Evolutionary conservation across 1,140 invertebrate genomes (phyloP).

Genomic region (Micrasema minimum): DNA sequence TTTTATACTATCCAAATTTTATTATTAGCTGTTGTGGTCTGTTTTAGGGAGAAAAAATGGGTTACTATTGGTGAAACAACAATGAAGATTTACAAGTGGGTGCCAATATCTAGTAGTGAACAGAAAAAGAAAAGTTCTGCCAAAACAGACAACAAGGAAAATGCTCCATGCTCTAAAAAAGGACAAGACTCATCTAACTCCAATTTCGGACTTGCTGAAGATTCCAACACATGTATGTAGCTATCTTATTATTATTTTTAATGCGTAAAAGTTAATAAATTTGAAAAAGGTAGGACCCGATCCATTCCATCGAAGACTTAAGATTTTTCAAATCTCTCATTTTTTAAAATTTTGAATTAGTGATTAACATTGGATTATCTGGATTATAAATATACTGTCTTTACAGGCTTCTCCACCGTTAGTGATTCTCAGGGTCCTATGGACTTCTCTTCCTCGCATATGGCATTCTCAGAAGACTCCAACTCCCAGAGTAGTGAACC

Average conservation of each 20-base stretch:
- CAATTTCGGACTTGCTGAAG: constrained; percentile 84
- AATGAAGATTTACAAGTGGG: constrained; percentile 99
- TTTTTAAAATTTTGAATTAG: too few species aligned
- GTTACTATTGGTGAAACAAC: constrained; percentile 97
- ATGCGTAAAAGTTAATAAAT: too few species aligned
- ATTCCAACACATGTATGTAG: constrained; percentile 86
- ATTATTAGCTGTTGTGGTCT: too few species aligned
- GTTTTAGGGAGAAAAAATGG: constrained; percentile 96
- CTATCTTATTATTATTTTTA: neutral
- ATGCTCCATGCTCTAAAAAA: constrained; percentile 74
- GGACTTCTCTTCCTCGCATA: constrained; percentile 82
- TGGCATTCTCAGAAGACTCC: constrained; percentile 90
- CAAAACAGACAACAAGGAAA: constrained; percentile 81
- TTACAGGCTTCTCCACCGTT: constrained; percentile 86
- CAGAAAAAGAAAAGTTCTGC: constrained; percentile 76
- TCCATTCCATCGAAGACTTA: too few species aligned
- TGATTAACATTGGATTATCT: too few species aligned
- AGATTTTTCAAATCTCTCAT: too few species aligned
- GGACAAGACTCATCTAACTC: constrained; percentile 81
- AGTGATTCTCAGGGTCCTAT: constrained; percentile 89
- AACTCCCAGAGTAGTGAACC: constrained; percentile 88
- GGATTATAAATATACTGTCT: constrained; percentile 12
- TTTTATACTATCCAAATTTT: too few species aligned
- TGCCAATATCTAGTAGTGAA: constrained; percentile 85
- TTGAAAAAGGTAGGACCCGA: too few species aligned